Evolutionary conservation across 2,797 vertebrate species (phyloP).

Genomic region (Cuculus canorus): DNA sequence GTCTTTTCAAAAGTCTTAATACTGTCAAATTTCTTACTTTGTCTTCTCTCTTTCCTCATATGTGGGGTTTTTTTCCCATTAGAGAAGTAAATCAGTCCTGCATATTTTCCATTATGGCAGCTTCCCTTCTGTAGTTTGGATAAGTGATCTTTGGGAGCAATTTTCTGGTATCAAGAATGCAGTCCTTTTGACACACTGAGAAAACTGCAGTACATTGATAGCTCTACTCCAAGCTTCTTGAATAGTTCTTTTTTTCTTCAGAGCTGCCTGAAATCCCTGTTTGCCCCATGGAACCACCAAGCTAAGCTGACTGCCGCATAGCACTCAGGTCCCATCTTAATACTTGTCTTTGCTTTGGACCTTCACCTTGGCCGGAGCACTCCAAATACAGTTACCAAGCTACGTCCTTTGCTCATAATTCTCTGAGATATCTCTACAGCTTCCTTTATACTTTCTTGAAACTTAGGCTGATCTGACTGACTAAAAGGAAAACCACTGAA

Average conservation of each 20-base stretch:
- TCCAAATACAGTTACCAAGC: background rate
- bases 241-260: background rate
- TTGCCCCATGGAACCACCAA: background rate
- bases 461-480: background rate
- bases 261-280: background rate
- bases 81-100: background rate
- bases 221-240: background rate
- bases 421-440: background rate
- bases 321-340: background rate
- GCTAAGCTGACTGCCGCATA: background rate
- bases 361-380: background rate
- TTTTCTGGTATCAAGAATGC: background rate
- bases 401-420: background rate
- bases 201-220: background rate
- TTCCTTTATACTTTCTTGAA: background rate
- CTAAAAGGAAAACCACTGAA: background rate
- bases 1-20: background rate
- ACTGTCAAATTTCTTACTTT: background rate
- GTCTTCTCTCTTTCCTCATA: background rate
- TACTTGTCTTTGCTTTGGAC: background rate
- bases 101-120: background rate
- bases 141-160: background rate
- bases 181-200: background rate
- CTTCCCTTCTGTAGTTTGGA: background rate
- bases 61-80: background rate